Percentiles rank a stretch among this genome's conserved stretches.
These are phyloP conservation scores for Tolypeutes matacus DNA, from an alignment of 2,797 vertebrate species.

Conservation along the genomic window DNA sequence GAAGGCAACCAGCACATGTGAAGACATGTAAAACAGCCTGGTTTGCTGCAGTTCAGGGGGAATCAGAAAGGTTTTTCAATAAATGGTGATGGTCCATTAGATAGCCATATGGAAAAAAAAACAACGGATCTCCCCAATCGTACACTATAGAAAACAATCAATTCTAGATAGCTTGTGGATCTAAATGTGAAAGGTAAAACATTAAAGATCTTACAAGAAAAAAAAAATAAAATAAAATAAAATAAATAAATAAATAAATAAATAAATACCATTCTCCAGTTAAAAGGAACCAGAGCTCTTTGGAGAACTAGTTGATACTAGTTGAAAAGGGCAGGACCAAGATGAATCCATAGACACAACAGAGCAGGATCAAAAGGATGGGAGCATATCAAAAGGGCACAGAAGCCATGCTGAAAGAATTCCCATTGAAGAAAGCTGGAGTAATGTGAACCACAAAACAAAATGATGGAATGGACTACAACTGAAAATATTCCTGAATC, in stretches of 20 bases:
- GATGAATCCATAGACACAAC: background rate
- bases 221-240: no score
- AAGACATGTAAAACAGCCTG: rapidly evolving
- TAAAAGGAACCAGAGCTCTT: background rate
- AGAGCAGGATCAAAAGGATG: background rate
- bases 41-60: rapidly evolving
- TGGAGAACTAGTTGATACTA: background rate
- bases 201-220: background rate
- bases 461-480: conserved; percentile 22
- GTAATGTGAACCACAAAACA: conserved; percentile 12
- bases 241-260: no score
- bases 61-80: background rate
- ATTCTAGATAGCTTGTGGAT: background rate
- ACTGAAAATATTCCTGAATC: background rate
- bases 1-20: background rate
- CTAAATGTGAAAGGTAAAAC: background rate
- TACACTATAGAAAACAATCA: no score
- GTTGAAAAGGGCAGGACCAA: background rate
- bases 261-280: no score
- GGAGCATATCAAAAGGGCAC: background rate
- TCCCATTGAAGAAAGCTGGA: background rate
- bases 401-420: background rate
- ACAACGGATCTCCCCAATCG: background rate
- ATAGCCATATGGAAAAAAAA: background rate
- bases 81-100: background rate